Conservation (phyloP, 92 coral and sea anemone species). For the Phenganax marumi region DNA sequence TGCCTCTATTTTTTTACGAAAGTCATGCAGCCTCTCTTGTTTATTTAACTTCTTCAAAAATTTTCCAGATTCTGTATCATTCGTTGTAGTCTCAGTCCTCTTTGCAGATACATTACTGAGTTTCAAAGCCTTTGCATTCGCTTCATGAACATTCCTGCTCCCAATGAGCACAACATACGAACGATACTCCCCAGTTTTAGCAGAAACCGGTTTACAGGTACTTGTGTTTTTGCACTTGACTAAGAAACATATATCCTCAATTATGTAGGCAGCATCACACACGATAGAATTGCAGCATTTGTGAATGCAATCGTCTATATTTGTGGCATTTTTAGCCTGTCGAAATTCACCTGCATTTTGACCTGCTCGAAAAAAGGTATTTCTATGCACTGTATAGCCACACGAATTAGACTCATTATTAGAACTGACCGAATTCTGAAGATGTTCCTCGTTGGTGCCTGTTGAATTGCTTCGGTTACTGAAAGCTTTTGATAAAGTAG, state of each 20-base stretch:
- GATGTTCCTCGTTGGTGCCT: constrained; percentile 17
- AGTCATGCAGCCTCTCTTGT: background rate
- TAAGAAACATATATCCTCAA: constrained; percentile 62
- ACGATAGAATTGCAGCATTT: constrained; percentile 52
- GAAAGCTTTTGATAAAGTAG: background rate
- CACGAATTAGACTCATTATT: background rate
- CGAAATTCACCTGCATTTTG: constrained; percentile 63
- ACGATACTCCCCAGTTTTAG: constrained; percentile 34
- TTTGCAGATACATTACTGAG: background rate
- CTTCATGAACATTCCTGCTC: background rate
- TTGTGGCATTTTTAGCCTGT: constrained; percentile 21
- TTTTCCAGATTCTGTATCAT: background rate
- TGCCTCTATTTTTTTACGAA: background rate
- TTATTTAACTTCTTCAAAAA: background rate
- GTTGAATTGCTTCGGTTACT: background rate
- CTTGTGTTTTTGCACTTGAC: constrained; percentile 59
- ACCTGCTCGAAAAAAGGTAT: constrained; percentile 63
- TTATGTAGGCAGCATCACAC: constrained; percentile 66
- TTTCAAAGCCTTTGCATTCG: background rate
- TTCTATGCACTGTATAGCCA: background rate
- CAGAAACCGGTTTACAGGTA: constrained; percentile 58
- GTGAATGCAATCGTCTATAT: constrained; percentile 47
- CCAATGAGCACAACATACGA: constrained; percentile 47
- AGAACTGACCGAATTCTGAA: background rate
- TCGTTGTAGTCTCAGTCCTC: background rate